These are phyloP conservation scores for Drosophila oshimai DNA, from an alignment of 1,140 invertebrate genomes.

Conservation along the genomic window DNA sequence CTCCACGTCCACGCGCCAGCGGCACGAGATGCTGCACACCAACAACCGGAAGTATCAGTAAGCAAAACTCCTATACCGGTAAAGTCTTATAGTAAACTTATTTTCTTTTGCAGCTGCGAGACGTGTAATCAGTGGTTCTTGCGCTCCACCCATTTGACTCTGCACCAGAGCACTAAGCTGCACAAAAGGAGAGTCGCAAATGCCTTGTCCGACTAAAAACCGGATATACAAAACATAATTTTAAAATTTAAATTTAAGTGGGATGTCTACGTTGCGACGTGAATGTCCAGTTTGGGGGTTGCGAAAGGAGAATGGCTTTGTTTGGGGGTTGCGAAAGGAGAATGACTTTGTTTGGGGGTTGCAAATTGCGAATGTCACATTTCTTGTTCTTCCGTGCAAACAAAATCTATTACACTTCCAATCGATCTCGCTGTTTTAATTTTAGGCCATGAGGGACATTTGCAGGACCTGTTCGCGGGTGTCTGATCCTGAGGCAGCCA, in stretches of 20 bases:
- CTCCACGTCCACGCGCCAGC: constrained; percentile 55
- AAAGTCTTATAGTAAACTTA: too few relatives aligned
- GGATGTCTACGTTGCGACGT: neutral
- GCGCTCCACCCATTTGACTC: constrained; percentile 35
- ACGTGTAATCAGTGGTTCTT: constrained; percentile 53
- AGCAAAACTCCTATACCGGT: neutral
- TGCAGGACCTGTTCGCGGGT: constrained; percentile 51
- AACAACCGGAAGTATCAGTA: constrained; percentile 53
- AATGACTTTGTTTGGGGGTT: neutral
- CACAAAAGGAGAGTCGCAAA: constrained; percentile 23
- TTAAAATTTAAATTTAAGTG: neutral
- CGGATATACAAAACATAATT: neutral
- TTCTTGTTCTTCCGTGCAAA: constrained; percentile 19
- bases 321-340: neutral
- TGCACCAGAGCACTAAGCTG: constrained; percentile 39
- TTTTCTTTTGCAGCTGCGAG: constrained; percentile 41
- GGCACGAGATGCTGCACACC: constrained; percentile 44
- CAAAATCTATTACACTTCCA: neutral
- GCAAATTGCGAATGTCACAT: neutral
- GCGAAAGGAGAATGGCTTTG: neutral
- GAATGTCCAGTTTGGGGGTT: neutral
- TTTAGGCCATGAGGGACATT: neutral
- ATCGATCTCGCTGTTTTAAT: neutral
- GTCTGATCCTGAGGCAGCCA: neutral
- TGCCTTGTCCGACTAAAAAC: neutral